Evolutionary conservation across 2,888 invertebrate species (phyloP), one percentile per base, ranked within the genome.

Genomic region (Netelia melanura): DNA sequence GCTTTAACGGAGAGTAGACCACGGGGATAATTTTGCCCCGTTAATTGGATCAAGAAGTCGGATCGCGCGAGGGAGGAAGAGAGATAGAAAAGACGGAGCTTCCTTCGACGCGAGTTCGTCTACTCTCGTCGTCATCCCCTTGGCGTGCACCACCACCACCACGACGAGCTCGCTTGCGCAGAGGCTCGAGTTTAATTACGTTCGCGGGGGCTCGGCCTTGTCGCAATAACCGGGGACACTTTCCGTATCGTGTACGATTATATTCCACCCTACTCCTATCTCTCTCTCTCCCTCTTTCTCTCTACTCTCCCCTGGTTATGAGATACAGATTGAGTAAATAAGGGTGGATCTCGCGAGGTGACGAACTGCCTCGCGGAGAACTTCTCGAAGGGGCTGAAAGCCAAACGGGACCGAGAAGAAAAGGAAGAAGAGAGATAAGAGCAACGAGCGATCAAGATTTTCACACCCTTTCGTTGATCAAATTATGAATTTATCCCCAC

Each of bases 11-110:
- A 68, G 85, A 87, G 84, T 82, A 88, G 84, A 88, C 87, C 89
- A 76, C 84, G 87, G 88, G 91, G 90, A 92, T 93, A 92, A 93
- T 92, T 93, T 91, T 87, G 88, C 88, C 88, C 89, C 91, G 92
- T 93, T 93, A 93, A 93, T 93, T 93, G 93, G 93, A 93, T 93
- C 92, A 93, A 92, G 92, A 91, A 92, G 92, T 91, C 91, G 91
- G 91, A 91, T 91, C 90, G 91, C 6, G 38, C 38, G 90, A 90
- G 90, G 90, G 87, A 89, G 88, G 89, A 11, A 65, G 75, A 1
- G 21, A 64, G 70, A 48, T 65, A 11, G 71, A 65, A 72, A 64
- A 48, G 65, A 62, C 43, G 67, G 52, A 71, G 80, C 90, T 89
- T 91, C 88, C 90, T 91, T 89, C 90, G 87, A 76, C 83, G 87